Evolutionary conservation across 1,140 invertebrate genomes (phyloP), one percentile per base, ranked within the genome.

Genomic region (Orchesella cincta): DNA sequence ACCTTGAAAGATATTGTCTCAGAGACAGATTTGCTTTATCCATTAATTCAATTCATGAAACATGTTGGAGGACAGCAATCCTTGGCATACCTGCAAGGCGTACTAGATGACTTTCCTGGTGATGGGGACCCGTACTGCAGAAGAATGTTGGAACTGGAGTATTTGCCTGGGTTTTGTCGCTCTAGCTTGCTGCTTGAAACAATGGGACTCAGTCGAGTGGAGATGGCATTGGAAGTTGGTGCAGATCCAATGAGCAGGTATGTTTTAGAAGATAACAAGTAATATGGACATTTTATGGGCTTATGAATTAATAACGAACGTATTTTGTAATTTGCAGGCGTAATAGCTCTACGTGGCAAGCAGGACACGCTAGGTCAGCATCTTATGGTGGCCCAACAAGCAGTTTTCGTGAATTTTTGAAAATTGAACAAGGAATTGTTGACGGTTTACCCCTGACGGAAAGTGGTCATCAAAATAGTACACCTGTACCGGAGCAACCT

Each of bases 41-140:
- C 70, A n/a, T 51, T 82, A 14, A 82, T 82, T 64, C 81, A 82
- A 23, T 82, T 79, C 33, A 35, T 82, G 28, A 82, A 74, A 71
- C 71, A 73, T 51, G 71, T 46, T 18, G 71, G 71, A 14, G 76
- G 74, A 1, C 57, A 82, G 33, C 76, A 75, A 31, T 76, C 79
- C 0, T 52, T 82, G 36, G 81, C 77, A n/a, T 82, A 77, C 39
- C 57, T 82, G 18, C 81, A 82, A 78, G 79, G 76, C 35, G 79
- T 82, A 8, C 54, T 82, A 35, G 81, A 82, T 34, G 79, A 82
- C 29, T 73, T 36, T 52, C 77, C 73, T 0, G 26, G 33, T 2
- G 81, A 80, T 73, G 81, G 74, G 46, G 78, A 73, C 23, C 75
- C 29, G 0, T 77, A 79, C 36, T 80, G 79, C 54, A 67, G 62